These are phyloP conservation scores for Steinernema feltiae DNA, from an alignment of 1,140 invertebrate genomes.

Conservation along the genomic window DNA sequence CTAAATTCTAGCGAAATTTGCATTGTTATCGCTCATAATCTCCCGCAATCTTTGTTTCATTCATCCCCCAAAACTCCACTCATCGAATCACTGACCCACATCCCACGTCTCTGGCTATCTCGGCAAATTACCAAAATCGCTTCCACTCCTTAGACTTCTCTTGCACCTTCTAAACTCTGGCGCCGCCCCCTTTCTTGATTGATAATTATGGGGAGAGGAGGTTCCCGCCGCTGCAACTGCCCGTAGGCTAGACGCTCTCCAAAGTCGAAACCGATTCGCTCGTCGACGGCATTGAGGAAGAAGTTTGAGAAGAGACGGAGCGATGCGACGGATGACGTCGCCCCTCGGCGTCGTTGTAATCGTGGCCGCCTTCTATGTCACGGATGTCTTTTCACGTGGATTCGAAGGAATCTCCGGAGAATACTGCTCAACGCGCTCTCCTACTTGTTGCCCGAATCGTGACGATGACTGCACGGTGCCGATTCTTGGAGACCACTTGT, in stretches of 20 bases:
- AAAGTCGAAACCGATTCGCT: neutral
- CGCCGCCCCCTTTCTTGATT: neutral
- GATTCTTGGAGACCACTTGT: constrained; percentile 45
- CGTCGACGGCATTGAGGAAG: neutral
- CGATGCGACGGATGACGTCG: neutral
- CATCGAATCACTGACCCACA: constrained; percentile 10
- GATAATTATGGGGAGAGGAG: constrained; percentile 9
- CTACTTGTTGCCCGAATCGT: constrained; percentile 36
- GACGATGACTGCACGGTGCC: constrained; percentile 49
- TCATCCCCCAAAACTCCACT: neutral
- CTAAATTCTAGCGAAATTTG: neutral
- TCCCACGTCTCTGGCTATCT: neutral
- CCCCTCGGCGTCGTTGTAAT: neutral
- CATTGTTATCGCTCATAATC: neutral
- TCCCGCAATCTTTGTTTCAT: constrained; percentile 7
- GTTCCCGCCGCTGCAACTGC: neutral
- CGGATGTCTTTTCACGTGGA: neutral
- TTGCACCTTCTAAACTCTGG: neutral
- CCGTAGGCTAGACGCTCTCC: neutral
- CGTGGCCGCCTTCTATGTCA: neutral
- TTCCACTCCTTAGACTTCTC: neutral
- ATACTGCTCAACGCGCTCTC: constrained; percentile 38
- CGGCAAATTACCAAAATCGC: constrained; percentile 8
- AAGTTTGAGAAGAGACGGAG: neutral
- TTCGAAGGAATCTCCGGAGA: constrained; percentile 38